phyloP scores from a whole-genome alignment of 1,140 invertebrate species.

The Sminthurinus signatus region DNA sequence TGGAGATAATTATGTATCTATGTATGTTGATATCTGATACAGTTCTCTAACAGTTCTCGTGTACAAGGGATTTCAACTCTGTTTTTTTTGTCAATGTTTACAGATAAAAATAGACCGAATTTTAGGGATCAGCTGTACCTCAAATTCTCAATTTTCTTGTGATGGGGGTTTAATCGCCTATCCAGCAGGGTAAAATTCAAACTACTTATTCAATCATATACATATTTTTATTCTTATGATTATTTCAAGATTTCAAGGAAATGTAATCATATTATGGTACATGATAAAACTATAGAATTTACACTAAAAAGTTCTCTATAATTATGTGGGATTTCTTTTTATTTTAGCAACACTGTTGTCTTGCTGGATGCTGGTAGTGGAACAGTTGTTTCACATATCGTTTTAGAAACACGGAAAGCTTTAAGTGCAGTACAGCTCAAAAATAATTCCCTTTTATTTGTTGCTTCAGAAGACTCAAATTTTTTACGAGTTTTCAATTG shows the following conservation, averaged over 20 bases:
- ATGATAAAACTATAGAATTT: neutral
- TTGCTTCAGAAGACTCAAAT: conserved; percentile 39
- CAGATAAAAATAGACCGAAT: conserved; percentile 92
- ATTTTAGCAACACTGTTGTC: conserved; percentile 39
- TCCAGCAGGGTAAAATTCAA: conserved; percentile 73
- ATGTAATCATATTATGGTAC: neutral
- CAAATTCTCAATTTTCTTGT: conserved; percentile 82
- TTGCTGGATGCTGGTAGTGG: conserved; percentile 39
- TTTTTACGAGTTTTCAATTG: conserved; percentile 39
- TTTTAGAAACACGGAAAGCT: conserved; percentile 35
- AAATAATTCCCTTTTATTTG: conserved; percentile 38
- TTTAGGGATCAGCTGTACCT: conserved; percentile 81
- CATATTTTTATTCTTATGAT: too few relatives aligned
- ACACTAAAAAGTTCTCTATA: too few relatives aligned
- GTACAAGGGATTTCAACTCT: too few relatives aligned
- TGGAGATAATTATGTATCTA: too few relatives aligned
- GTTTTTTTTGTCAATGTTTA: conserved; percentile 48
- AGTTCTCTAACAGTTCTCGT: too few relatives aligned
- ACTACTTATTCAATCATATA: neutral
- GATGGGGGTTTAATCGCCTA: conserved; percentile 85
- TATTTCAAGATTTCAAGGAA: neutral
- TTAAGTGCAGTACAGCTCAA: conserved; percentile 39
- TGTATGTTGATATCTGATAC: too few relatives aligned
- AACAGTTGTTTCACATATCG: conserved; percentile 38
- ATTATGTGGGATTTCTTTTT: too few relatives aligned